Conservation (phyloP, 2,888 invertebrate genomes). For the Perizoma affinitatum region DNA sequence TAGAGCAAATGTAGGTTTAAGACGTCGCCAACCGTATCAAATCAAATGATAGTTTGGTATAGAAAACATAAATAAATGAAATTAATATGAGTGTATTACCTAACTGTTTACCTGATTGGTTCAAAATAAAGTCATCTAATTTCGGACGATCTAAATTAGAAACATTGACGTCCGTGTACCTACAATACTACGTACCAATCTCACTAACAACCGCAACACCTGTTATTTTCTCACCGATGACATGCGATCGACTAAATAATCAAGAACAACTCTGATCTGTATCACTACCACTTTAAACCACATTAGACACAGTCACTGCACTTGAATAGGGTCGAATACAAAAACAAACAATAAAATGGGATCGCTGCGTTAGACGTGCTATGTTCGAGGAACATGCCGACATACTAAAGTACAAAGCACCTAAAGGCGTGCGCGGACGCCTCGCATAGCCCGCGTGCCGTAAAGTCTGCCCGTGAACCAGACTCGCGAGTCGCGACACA, state of each 20-base stretch:
- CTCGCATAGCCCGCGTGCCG: conserved; percentile 49
- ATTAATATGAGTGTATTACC: too few relatives aligned
- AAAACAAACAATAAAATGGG: conserved; percentile 27
- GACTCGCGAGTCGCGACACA: conserved; percentile 47
- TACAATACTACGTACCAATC: conserved; percentile 27
- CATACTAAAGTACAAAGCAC: conserved; percentile 60
- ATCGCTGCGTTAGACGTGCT: conserved; percentile 55
- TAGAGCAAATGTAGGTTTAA: too few relatives aligned
- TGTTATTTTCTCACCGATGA: conserved; percentile 23
- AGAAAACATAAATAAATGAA: too few relatives aligned
- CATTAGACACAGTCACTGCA: conserved; percentile 24
- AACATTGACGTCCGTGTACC: conserved; percentile 30
- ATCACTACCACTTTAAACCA: conserved; percentile 1
- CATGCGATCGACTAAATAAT: conserved; percentile 7
- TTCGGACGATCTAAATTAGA: conserved; percentile 33
- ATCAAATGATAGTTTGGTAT: too few relatives aligned
- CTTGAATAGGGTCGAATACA: conserved; percentile 24
- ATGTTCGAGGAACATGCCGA: conserved; percentile 64
- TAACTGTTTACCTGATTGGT: too few relatives aligned
- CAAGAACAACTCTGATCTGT: conserved; percentile 17
- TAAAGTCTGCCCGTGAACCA: conserved; percentile 52
- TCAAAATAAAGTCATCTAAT: conserved; percentile 18
- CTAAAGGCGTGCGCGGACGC: conserved; percentile 58
- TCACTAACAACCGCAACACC: conserved; percentile 32
- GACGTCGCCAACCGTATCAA: too few relatives aligned